These are phyloP conservation scores for Crocallis elinguaria DNA, from an alignment of 2,888 invertebrate genomes.

Conservation along the genomic window DNA sequence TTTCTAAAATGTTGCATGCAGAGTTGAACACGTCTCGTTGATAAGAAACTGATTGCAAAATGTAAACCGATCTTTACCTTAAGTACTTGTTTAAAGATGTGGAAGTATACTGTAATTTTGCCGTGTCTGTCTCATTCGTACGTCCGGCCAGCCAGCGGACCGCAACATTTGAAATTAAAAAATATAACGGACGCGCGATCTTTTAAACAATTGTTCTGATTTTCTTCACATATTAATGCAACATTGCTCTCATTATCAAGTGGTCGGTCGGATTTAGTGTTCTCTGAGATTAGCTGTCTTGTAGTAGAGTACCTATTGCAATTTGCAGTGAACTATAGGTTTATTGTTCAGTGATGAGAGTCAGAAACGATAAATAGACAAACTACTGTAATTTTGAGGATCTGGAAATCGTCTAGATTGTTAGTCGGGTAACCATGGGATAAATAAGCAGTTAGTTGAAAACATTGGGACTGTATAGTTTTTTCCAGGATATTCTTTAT, in stretches of 20 bases:
- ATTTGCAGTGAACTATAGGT: not conserved
- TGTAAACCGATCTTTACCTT: not conserved
- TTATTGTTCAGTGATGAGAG: slow-evolving; percentile 3
- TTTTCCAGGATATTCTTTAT: too few relatives aligned
- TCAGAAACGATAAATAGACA: not conserved
- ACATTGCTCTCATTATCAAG: slow-evolving; percentile 58
- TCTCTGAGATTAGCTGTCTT: not conserved
- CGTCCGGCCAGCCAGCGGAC: slow-evolving; percentile 49
- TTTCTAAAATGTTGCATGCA: slow-evolving; percentile 19
- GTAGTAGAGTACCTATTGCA: not conserved
- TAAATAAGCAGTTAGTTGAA: too few relatives aligned
- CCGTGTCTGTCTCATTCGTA: slow-evolving; percentile 44
- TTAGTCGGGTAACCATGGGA: too few relatives aligned
- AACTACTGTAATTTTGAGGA: too few relatives aligned
- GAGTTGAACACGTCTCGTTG: not conserved
- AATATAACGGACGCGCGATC: slow-evolving; percentile 67
- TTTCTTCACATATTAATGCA: slow-evolving; percentile 63
- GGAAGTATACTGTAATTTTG: slow-evolving; percentile 20
- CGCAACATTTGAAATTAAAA: slow-evolving; percentile 74
- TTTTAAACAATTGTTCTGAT: slow-evolving; percentile 63
- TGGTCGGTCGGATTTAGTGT: slow-evolving; percentile 15
- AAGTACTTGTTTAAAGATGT: not conserved
- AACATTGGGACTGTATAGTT: too few relatives aligned
- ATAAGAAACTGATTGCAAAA: not conserved
- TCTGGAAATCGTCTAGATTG: too few relatives aligned